Evolutionary conservation across 2,113 vertebrate genomes (phyloP).

Genomic region (Pluvianellus socialis): DNA sequence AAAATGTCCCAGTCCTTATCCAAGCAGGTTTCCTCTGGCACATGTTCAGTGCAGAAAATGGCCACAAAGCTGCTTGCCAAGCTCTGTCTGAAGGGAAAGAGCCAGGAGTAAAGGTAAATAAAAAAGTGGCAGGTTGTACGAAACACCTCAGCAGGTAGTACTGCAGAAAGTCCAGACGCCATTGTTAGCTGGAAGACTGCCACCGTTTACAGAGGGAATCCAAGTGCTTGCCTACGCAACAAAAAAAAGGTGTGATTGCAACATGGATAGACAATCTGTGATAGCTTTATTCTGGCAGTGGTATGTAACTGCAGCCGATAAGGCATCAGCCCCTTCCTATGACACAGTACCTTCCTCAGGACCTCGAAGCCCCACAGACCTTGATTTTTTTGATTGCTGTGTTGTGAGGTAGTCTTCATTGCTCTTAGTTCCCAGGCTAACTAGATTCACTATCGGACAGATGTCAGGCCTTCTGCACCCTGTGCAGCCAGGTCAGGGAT

Average conservation of each 20-base stretch:
- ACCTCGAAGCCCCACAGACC: background rate
- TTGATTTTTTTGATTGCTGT: background rate
- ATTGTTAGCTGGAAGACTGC: background rate
- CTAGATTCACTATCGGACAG: background rate
- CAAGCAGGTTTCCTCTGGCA: conserved; percentile 1
- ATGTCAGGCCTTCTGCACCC: background rate
- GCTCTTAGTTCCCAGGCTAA: background rate
- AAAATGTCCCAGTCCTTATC: background rate
- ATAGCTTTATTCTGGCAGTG: background rate
- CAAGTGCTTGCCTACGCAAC: rapidly evolving
- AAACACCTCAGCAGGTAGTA: conserved; percentile 35
- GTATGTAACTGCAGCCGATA: background rate
- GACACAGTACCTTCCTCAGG: background rate
- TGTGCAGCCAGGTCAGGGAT: background rate
- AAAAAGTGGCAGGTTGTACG: background rate
- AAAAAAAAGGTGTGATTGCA: background rate
- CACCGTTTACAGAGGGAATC: background rate
- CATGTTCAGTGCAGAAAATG: background rate
- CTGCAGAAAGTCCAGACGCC: background rate
- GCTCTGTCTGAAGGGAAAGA: background rate
- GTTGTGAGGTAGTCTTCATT: background rate
- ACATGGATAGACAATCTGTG: background rate
- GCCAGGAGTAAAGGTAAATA: background rate
- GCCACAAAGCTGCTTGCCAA: conserved; percentile 5
- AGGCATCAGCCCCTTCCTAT: background rate